Conservation (phyloP, 2,888 invertebrate genomes). For the Cybosia mesomella region DNA sequence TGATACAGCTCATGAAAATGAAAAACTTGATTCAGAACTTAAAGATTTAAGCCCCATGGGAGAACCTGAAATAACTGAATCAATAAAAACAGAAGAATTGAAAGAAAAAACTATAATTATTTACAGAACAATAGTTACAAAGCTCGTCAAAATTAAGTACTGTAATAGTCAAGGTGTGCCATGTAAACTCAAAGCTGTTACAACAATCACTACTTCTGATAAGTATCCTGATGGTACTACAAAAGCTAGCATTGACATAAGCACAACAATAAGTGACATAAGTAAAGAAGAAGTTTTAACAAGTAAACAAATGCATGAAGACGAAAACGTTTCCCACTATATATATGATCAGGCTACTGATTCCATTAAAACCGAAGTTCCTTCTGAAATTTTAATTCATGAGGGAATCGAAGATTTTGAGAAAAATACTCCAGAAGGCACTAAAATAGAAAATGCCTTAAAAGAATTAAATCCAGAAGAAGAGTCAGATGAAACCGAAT, state of each 20-base stretch:
- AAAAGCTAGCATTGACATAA: slow-evolving; percentile 56
- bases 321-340: slow-evolving; percentile 11
- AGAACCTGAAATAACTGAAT: slow-evolving; percentile 58
- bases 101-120: slow-evolving; percentile 62
- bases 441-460: slow-evolving; percentile 37
- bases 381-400: not conserved
- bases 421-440: slow-evolving; percentile 33
- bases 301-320: slow-evolving; percentile 7
- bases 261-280: slow-evolving; percentile 41
- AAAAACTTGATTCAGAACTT: slow-evolving; percentile 18
- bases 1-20: not conserved
- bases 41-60: slow-evolving; percentile 48
- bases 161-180: slow-evolving; percentile 56
- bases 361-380: not conserved
- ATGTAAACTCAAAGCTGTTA: slow-evolving; percentile 70
- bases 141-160: slow-evolving; percentile 68
- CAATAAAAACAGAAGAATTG: slow-evolving; percentile 55
- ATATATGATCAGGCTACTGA: not conserved
- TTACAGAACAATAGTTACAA: slow-evolving; percentile 64
- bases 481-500: slow-evolving; percentile 57
- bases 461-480: slow-evolving; percentile 50
- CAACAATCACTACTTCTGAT: slow-evolving; percentile 72
- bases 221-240: slow-evolving; percentile 71
- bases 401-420: slow-evolving; percentile 12
- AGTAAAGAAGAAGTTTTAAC: slow-evolving; percentile 22